These are phyloP conservation scores for Lithophane semibrunnea DNA, from an alignment of 2,888 invertebrate genomes.

Conservation along the genomic window DNA sequence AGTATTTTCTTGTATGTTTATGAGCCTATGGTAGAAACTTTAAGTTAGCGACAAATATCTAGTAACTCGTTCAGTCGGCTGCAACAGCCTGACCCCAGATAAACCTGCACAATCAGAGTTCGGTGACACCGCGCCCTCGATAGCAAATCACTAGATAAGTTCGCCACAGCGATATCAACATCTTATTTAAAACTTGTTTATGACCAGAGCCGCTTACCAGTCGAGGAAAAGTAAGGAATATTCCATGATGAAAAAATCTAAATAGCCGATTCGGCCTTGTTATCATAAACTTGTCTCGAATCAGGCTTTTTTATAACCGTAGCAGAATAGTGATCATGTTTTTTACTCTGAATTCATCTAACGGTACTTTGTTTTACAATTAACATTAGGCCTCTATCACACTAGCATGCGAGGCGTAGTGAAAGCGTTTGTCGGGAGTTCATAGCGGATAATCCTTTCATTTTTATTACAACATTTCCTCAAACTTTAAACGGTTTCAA, in stretches of 20 bases:
- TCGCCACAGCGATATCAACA: constrained; percentile 54
- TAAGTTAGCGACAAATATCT: constrained; percentile 59
- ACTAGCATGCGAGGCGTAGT: constrained; percentile 10
- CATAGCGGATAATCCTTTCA: background rate
- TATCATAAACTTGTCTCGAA: constrained; percentile 36
- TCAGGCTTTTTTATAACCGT: constrained; percentile 43
- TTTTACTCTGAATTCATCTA: constrained; percentile 27
- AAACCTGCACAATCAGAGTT: constrained; percentile 83
- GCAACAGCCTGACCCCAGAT: constrained; percentile 82
- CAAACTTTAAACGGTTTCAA: background rate
- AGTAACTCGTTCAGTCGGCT: constrained; percentile 64
- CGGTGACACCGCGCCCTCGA: constrained; percentile 78
- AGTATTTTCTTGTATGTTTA: constrained; percentile 23
- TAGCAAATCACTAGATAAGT: constrained; percentile 75
- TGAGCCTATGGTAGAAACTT: constrained; percentile 31
- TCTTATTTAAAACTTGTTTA: constrained; percentile 56
- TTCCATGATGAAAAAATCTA: constrained; percentile 56
- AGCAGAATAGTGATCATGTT: constrained; percentile 28
- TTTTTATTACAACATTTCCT: constrained; percentile 18
- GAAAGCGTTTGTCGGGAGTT: background rate
- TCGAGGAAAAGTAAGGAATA: constrained; percentile 53
- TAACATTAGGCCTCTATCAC: constrained; percentile 19
- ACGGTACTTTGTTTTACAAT: constrained; percentile 37
- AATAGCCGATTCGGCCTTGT: constrained; percentile 49
- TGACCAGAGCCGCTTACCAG: constrained; percentile 29